Base-by-base conservation (phyloP, 2,797 vertebrate genomes). In the Zonotrichia albicollis region DNA sequence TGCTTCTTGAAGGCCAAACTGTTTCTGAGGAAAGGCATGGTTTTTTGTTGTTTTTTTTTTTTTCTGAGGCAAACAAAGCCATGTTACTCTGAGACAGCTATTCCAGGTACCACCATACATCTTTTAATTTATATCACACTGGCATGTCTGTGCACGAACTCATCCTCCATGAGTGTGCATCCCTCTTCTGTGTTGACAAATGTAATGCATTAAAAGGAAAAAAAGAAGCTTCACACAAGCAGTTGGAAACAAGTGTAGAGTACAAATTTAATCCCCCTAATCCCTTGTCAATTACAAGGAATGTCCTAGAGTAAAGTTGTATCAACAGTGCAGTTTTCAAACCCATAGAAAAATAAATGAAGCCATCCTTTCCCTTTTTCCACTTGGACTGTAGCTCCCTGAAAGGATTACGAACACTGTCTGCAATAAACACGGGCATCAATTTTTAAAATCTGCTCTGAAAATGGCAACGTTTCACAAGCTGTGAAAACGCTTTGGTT, bases 401-500 rank as follows among this genome's bases (percentile, higher is more conserved):
- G 84, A 93, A 94, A 90, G 74, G 92, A 96, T 96, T 92, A 96
- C 55, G 26, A 91, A 65, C 81, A 64, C 40, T 73, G n/a, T 54
- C 71, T 94, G 84, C 89, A 97, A 96, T 84, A 95, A 91, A 85
- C 70, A 91, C 1, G 8, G 84, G 38, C 82, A 95, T 95, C 77
- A 94, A 66, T 97, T 97, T 95, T 94, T 84, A 75, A 96, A 96
- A 96, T 94, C 90, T 89, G 66, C 92, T 87, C 83, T 62, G 94
- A 90, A 65, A 92, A 96, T 92, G 94, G 89, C 89, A 94, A 88
- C 70, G 65, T 94, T 91, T 90, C 94, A 94, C 87, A 91, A 93
- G 76, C 87, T 92, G 87, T 89, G 86, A 96, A 97, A 95, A 95
- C 67, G 91, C 89, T 97, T 93, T 92, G 80, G 93, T 92, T 96